A percentile compares a stretch with the other conserved stretches of the same genome.
Evolutionary conservation across 2,888 invertebrate species (phyloP).

Genomic region (Acanthosepion lycidas): DNA sequence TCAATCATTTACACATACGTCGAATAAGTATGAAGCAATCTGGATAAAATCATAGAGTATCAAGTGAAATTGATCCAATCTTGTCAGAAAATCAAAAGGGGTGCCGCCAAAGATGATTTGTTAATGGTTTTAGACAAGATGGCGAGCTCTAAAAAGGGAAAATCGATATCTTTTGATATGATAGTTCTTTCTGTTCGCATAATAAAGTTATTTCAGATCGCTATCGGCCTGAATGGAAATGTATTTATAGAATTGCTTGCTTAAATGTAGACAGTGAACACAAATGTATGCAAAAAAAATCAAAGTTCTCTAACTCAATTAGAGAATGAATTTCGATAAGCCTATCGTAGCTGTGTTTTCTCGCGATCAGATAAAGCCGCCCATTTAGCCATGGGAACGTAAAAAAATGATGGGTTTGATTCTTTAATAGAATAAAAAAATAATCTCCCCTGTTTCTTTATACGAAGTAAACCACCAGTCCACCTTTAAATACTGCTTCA

Average conservation of each 20-base stretch:
- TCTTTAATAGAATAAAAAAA: neutral
- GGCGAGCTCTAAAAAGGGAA: neutral
- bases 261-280: neutral
- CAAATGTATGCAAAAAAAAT: neutral
- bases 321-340: neutral
- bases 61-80: neutral
- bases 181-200: neutral
- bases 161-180: neutral
- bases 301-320: neutral
- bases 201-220: neutral
- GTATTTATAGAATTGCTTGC: neutral
- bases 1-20: no score
- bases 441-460: neutral
- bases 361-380: neutral
- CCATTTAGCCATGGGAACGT: neutral
- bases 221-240: neutral
- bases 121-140: slow-evolving; percentile 17
- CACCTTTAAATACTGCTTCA: neutral
- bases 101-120: neutral
- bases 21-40: no score
- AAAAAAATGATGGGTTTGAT: neutral
- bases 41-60: neutral
- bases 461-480: neutral
- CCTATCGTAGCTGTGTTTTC: neutral
- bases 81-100: neutral